Base-by-base conservation (phyloP, 2,797 vertebrate species). In the Decapterus maruadsi region DNA sequence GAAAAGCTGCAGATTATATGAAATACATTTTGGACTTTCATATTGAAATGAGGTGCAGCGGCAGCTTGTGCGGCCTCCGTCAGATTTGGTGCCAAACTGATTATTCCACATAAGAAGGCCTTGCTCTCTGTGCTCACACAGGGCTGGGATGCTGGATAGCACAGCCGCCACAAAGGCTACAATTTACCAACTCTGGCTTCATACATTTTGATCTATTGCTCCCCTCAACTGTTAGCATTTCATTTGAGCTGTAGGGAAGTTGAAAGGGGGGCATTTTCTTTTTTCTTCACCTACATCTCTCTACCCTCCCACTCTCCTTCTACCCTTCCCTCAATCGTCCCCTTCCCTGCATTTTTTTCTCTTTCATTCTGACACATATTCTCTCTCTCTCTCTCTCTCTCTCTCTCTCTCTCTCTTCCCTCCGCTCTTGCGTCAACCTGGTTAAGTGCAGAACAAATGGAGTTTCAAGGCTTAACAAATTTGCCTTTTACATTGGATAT, bases 381-480 rank as follows among this genome's bases (percentile, higher is more conserved):
- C 26, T 26, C 26, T 26, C 26, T 26, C 26, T 74, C 54, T 68
- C 73, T 67, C 50, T 67, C 26, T 26, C 26, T 26, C 26, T 26
- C 26, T 26, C 26, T 26, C 26, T 26, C 26, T 26, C 26, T 74
- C 54, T 68, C 73, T 67, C 50, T 67, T 56, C 54, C 56, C 54
- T 66, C 78, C 74, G 66, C 87, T 85, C 67, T 78, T 77, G 48
- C 62, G 82, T 84, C 78, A 84, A 87, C 89, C 89, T 89, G 90
- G 84, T 91, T 94, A 94, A 93, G 89, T 91, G 90, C 89, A 92
- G 93, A 93, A 94, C 93, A 95, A 95, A 94, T 92, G 78, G 86
- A 94, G 89, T 94, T 95, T 92, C 90, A 78, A 93, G 87, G 93
- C 93, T 90, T 93, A 95, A 94, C 90, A 94, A 95, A 94, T 92